Base-by-base conservation (phyloP, 2,113 vertebrate genomes). In the Ia io region DNA sequence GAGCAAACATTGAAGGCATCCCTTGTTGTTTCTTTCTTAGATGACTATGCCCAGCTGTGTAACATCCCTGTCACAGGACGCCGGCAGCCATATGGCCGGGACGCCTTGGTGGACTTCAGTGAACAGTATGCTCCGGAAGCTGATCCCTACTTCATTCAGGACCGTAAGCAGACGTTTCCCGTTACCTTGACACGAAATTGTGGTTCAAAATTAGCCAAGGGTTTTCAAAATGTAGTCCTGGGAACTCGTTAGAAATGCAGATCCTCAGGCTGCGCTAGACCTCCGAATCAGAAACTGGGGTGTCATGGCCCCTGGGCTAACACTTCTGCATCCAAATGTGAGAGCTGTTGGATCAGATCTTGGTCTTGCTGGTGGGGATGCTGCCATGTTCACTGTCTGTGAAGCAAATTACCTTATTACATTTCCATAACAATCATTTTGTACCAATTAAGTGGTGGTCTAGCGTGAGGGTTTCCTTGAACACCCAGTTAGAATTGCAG, bases 31-130 rank as follows among this genome's bases (percentile, higher is more conserved):
- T 94, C 56, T 56, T 78, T 77, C 78, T 17, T 94, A 99, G 99
- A 98, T 71, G 99, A 99, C 98, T 99, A 99, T 47, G 99, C 99
- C 63, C 98, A 98, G 96, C 99, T 99, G 98, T 99, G 99, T 97
- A 99, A 99, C 97, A 98, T 99, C 96, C 99, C 98, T 0, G 61
- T 98, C 70, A 96, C 98, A 4, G 98, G 98, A n/a, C 98, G 97
- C 67, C 98, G 97, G 47, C 98, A 93, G 82, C 97, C 99, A 0
- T 99, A 99, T 7, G 99, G 99, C 56, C 98, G 95, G 3, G 99
- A 99, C 14, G 99, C 99, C 51, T 97, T 99, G 77, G 98, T 99
- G 9, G 98, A 99, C 71, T 98, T 98, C 0, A 97, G 98, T 23
- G 98, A 98, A 32, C 98, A 98, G 79, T 99, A 99, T 53, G 97